Evolutionary conservation across 2,113 vertebrate species (phyloP).

Genomic region (Chinchilla lanigera): DNA sequence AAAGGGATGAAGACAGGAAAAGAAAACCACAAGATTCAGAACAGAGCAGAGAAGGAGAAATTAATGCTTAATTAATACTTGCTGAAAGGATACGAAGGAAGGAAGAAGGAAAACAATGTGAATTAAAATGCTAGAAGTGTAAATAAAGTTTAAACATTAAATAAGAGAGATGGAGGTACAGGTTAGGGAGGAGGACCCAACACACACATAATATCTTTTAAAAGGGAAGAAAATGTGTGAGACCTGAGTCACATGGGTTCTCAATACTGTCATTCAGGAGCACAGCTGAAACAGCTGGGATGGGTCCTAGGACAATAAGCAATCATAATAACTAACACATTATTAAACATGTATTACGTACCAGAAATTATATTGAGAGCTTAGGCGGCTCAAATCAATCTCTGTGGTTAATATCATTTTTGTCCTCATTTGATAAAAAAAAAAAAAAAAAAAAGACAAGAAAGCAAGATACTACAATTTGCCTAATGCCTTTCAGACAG

Average conservation of each 20-base stretch:
- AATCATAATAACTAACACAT: background rate
- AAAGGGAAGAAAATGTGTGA: background rate
- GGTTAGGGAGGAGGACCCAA: background rate
- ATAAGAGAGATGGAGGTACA: background rate
- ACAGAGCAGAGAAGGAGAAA: background rate
- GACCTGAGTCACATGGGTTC: background rate
- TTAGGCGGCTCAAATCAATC: background rate
- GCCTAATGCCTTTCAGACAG: background rate
- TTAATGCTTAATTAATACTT: background rate
- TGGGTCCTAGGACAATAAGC: background rate
- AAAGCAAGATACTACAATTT: background rate
- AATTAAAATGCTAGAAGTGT: background rate
- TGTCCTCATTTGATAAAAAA: conserved; percentile 28
- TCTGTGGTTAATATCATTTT: background rate
- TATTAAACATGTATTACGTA: background rate
- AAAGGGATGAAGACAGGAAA: background rate
- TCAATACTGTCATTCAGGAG: background rate
- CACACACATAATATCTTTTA: background rate
- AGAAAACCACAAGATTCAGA: conserved; percentile 16
- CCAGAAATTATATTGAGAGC: conserved; percentile 22
- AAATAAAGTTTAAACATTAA: background rate
- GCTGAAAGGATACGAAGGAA: background rate
- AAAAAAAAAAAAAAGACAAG: too few species aligned
- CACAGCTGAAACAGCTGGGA: background rate
- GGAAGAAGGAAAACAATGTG: background rate